Evolutionary conservation across 2,888 invertebrate species (phyloP), one percentile per base, ranked within the genome.

Genomic region (Drosophila atroscutellata): DNA sequence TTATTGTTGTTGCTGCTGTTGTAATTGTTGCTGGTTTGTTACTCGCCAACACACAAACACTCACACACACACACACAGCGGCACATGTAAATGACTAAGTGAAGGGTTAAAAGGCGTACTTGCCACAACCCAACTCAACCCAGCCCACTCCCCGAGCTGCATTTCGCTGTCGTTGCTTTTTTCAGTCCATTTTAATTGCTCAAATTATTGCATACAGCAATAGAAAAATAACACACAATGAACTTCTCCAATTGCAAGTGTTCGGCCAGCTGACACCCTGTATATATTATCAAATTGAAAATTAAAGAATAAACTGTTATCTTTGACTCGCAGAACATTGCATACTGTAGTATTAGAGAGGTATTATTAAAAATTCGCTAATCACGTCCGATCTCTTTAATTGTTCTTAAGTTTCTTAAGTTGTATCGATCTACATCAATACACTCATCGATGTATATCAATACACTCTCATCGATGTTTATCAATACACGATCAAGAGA

Each of bases 11-110:
- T 61, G 56, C 59, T 79, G 72, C 64, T 79, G 83, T 79, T 84
- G 70, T 82, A 82, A 81, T 83, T 83, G 72, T 76, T 79, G 75
- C 72, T 77, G 81, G 81, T 76, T 84, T 86, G 79, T 81, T 68
- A 60, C 63, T 74, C 63, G n/a, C n/a, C n/a, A n/a, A n/a, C n/a
- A n/a, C n/a, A n/a, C n/a, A n/a, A n/a, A 75, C 71, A 67, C 36
- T 59, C 26, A 60, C 28, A 73, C 51, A 45, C 47, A 64, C 24
- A 47, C 1, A n/a, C 42, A 9, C 2, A 50, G 4, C 3, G 39
- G 28, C 28, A 66, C 37, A 54, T 15, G 39, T 39, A 50, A 76
- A 54, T 59, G 55, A 54, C n/a, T 47, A n/a, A 63, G 64, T 76
- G 62, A 66, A 68, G 79, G 72, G 82, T 80, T 82, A 65, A 69